Percentiles rank a stretch among this genome's conserved stretches.
These are phyloP conservation scores for Bombus huntii DNA, from an alignment of 1,140 invertebrate species.

Conservation along the genomic window DNA sequence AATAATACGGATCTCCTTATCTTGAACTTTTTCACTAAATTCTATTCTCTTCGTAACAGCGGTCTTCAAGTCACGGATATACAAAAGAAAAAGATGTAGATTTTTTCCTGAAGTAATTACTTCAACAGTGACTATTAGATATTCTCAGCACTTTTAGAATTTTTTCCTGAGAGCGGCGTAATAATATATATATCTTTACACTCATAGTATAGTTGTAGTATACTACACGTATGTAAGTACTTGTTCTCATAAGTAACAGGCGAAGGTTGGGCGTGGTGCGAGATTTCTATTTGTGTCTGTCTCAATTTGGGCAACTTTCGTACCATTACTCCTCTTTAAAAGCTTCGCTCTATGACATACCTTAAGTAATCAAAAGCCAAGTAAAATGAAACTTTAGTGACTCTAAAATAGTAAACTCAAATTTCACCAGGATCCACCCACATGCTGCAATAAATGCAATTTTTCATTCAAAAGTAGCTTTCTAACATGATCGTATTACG, in stretches of 20 bases:
- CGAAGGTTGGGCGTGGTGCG: background rate
- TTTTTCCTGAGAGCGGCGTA: background rate
- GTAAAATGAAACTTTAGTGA: background rate
- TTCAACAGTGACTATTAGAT: background rate
- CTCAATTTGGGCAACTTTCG: background rate
- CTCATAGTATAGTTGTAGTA: too few species aligned
- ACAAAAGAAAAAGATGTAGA: too few species aligned
- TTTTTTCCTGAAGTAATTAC: too few species aligned
- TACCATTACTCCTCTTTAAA: background rate
- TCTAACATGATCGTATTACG: background rate
- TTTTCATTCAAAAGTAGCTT: background rate
- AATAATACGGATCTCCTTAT: too few species aligned
- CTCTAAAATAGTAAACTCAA: background rate
- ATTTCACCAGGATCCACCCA: background rate
- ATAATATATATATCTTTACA: too few species aligned
- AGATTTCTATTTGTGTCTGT: background rate
- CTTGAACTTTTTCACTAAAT: too few species aligned
- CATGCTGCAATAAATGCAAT: background rate
- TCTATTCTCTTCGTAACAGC: too few species aligned
- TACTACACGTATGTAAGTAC: background rate
- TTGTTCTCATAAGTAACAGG: background rate
- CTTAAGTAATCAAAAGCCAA: background rate
- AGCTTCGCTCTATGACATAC: background rate
- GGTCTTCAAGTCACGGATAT: too few species aligned
- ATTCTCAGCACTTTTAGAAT: background rate